Base-by-base conservation (phyloP, 2,113 vertebrate genomes). In the Hyla sarda region DNA sequence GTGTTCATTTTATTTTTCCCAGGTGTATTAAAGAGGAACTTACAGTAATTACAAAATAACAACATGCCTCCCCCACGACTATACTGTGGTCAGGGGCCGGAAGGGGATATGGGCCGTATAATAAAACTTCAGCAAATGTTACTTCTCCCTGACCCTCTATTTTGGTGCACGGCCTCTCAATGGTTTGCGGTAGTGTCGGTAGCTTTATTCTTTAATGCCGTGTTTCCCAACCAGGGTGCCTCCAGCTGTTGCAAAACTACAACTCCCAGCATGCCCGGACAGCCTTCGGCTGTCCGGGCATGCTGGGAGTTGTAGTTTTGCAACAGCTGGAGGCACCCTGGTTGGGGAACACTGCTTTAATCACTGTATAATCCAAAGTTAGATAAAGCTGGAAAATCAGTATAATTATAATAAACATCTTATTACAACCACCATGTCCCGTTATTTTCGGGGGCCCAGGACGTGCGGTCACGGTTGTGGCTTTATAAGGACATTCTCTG, bases 401-500 rank as follows among this genome's bases (percentile, higher is more conserved):
- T 30, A 14, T 14, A 30, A 65, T 65, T 23, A 32, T 21, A 17
- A 13, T 56, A 28, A n/a, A n/a, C 21, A 62, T 10, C 12, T n/a
- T 45, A 62, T 58, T 54, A 19, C 16, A n/a, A 9, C 8, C 37
- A 28, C 25, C 5, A 0, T 19, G 25, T 10, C 34, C 28, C 17
- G 1, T 34, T 32, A 13, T 54, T 52, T 75, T 10, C 47, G n/a
- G 30, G 54, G 82, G 30, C 54, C 69, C 69, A 17, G 50, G 5
- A 25, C 47, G 25, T 28, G 34, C 65, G 21, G 25, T 6, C 30
- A 7, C 21, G 4, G 34, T 16, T 1, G 54, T 48, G 52, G 75
- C 82, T 84, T 84, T 84, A 84, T 84, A 84, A 62, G 72, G 82
- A 76, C 54, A 84, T 60, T n/a, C 30, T 62, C 54, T 58, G 16